These are phyloP conservation scores for Laticauda colubrina DNA, from an alignment of 2,113 vertebrate species.

Conservation along the genomic window DNA sequence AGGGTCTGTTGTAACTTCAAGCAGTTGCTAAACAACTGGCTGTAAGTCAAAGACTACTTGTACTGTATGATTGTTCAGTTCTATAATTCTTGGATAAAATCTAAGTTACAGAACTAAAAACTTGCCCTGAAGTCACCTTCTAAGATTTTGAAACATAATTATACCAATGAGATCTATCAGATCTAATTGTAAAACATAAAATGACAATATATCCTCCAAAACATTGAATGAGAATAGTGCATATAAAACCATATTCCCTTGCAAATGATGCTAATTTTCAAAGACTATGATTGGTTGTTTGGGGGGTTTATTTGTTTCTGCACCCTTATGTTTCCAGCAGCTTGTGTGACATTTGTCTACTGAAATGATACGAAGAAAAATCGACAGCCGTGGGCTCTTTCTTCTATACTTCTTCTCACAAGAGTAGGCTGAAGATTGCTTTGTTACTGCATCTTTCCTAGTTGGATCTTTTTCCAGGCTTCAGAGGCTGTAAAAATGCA, in stretches of 20 bases:
- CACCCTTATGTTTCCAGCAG: constrained; percentile 49
- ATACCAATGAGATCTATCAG: neutral
- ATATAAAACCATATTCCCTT: neutral
- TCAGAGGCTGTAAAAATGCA: constrained; percentile 98
- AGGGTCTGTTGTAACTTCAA: neutral
- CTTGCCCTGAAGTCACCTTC: constrained; percentile 27
- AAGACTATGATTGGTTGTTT: neutral
- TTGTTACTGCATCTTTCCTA: constrained; percentile 89
- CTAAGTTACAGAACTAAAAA: constrained; percentile 40
- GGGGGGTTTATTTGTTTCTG: constrained; percentile 29
- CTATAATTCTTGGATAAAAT: constrained; percentile 53
- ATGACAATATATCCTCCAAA: neutral
- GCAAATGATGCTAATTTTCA: constrained; percentile 17
- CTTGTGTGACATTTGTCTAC: constrained; percentile 56
- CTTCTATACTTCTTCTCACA: constrained; percentile 49
- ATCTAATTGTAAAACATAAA: neutral
- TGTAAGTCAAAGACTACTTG: neutral
- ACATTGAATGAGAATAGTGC: neutral
- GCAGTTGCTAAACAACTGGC: neutral
- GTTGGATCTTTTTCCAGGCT: constrained; percentile 98
- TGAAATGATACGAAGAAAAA: constrained; percentile 64
- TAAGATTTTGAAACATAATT: constrained; percentile 30
- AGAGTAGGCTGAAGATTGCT: constrained; percentile 27
- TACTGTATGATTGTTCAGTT: constrained; percentile 58
- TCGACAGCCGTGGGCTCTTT: constrained; percentile 54